These are phyloP conservation scores for Heterotis niloticus DNA, from an alignment of 2,113 vertebrate species.

Conservation along the genomic window DNA sequence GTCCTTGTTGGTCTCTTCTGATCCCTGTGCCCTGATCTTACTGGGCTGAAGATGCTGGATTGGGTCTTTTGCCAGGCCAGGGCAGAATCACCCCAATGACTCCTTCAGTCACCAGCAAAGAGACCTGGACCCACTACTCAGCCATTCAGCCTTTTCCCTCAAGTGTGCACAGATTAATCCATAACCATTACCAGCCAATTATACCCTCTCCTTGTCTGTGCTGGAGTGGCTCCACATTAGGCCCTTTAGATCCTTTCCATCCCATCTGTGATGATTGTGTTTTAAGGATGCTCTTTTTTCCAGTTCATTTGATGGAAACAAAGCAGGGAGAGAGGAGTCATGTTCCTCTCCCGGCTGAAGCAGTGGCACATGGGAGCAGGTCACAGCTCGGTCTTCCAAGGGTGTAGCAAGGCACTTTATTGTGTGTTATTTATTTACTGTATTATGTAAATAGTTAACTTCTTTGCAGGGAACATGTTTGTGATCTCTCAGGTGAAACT, in stretches of 20 bases:
- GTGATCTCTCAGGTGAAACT: background rate
- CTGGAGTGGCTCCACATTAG: constrained; percentile 26
- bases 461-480: constrained; percentile 22
- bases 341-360: background rate
- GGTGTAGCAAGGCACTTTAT: constrained; percentile 47
- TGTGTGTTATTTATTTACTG: no score
- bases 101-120: background rate
- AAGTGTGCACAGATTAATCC: constrained; percentile 29
- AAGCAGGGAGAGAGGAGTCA: background rate
- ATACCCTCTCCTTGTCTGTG: constrained; percentile 21
- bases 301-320: constrained; percentile 8
- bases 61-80: background rate
- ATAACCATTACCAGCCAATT: constrained; percentile 29
- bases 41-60: background rate
- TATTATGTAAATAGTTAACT: constrained; percentile 57
- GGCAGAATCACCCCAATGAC: background rate
- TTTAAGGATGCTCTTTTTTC: constrained; percentile 11
- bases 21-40: no score
- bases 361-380: background rate
- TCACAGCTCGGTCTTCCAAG: background rate
- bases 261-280: constrained; percentile 20
- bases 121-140: background rate
- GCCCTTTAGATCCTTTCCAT: background rate
- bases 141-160: background rate
- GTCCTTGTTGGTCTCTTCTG: no score